Evolutionary conservation across 2,113 vertebrate species (phyloP).

Genomic region (Alosa alosa): DNA sequence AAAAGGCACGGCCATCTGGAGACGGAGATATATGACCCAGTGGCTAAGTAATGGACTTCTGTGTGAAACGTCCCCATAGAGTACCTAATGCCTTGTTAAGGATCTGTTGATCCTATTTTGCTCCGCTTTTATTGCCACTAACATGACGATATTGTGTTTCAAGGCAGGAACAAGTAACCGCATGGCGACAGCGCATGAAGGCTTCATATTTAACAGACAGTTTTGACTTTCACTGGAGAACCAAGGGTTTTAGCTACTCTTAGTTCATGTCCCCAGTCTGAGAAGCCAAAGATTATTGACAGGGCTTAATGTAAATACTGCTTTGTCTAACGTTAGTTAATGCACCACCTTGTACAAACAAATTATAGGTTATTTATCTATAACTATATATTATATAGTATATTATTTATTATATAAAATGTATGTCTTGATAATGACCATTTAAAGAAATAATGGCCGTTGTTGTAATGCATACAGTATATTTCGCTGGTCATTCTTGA

Average conservation of each 20-base stretch:
- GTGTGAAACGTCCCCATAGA: constrained; percentile 54
- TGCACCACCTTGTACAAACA: too few species aligned
- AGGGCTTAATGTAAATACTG: too few species aligned
- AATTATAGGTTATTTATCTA: too few species aligned
- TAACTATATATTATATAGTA: too few species aligned
- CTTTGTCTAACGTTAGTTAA: too few species aligned
- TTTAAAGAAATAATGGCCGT: too few species aligned
- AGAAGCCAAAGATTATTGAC: too few species aligned
- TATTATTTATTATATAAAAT: too few species aligned
- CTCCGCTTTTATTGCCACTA: constrained; percentile 57
- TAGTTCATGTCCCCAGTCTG: too few species aligned
- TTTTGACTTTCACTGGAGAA: constrained; percentile 31
- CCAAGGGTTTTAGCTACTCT: background rate
- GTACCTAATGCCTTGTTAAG: constrained; percentile 53
- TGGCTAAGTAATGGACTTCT: constrained; percentile 61
- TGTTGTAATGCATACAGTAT: too few species aligned
- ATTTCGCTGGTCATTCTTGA: too few species aligned
- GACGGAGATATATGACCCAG: constrained; percentile 55
- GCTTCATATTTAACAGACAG: constrained; percentile 39
- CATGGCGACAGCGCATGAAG: constrained; percentile 42
- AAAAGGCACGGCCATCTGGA: constrained; percentile 64
- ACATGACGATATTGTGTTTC: constrained; percentile 58
- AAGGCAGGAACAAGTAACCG: constrained; percentile 53
- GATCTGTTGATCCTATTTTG: constrained; percentile 62
- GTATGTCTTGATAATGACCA: too few species aligned